Conservation (phyloP, 2,113 vertebrate genomes). For the Caranx melampygus region DNA sequence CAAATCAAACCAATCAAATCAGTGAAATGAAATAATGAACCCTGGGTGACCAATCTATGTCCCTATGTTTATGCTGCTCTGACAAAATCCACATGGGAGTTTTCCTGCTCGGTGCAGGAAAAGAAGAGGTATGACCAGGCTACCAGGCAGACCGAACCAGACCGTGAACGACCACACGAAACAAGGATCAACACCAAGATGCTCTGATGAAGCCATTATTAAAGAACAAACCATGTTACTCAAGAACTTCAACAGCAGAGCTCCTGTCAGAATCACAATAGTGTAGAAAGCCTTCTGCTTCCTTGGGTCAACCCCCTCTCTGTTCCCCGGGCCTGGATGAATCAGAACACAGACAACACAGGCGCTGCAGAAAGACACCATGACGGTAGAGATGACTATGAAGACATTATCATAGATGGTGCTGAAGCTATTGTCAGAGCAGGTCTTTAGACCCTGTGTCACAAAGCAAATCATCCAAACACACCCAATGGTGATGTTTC, state of each 20-base stretch:
- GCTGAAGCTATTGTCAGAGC: not conserved
- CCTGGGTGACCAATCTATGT: no score
- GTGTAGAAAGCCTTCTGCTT: conserved; percentile 32
- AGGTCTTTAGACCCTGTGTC: no score
- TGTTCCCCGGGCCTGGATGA: conserved; percentile 7
- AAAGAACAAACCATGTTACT: not conserved
- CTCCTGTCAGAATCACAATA: conserved; percentile 5
- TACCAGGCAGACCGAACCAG: conserved; percentile 35
- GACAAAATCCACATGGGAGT: not conserved
- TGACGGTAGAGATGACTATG: rapidly evolving
- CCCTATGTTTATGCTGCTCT: no score
- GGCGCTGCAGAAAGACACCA: conserved; percentile 13
- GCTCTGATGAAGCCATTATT: no score
- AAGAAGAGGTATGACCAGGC: conserved; percentile 42
- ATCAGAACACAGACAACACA: conserved; percentile 22
- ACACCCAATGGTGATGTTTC: conserved; percentile 15
- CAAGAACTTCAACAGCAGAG: not conserved
- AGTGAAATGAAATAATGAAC: no score
- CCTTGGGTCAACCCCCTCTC: not conserved
- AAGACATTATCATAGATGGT: rapidly evolving
- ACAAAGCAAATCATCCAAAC: conserved; percentile 31
- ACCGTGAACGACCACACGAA: not conserved
- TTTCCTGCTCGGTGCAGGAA: conserved; percentile 25
- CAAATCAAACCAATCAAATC: no score
- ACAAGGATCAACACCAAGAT: no score